phyloP scores from a whole-genome alignment of 2,888 invertebrate genomes.

The Sipha maydis region DNA sequence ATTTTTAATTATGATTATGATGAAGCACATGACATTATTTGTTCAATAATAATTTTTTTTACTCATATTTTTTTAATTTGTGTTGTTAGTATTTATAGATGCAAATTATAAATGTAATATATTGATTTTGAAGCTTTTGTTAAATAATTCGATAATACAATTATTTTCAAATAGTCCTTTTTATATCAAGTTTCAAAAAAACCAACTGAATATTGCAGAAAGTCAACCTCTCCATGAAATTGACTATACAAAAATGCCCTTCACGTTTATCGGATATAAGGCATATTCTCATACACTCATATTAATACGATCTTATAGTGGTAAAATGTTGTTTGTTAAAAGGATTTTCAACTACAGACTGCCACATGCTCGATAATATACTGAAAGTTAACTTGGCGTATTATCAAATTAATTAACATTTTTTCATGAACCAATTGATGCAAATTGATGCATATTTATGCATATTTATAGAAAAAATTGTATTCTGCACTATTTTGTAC shows the following conservation, averaged over 20 bases:
- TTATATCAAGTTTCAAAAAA: constrained; percentile 7
- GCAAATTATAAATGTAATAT: constrained; percentile 5
- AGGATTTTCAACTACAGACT: background rate
- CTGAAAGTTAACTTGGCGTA: background rate
- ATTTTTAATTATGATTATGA: too few relatives aligned
- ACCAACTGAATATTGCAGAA: background rate
- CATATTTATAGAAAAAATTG: constrained; percentile 18
- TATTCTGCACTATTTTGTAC: background rate
- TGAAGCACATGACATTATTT: too few relatives aligned
- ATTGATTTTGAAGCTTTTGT: constrained; percentile 1
- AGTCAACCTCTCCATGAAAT: background rate
- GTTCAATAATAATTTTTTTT: too few relatives aligned
- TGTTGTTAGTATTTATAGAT: constrained; percentile 2
- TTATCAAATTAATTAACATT: background rate
- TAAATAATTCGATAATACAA: background rate
- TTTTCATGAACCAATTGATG: background rate
- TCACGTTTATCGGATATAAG: background rate
- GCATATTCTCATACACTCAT: background rate
- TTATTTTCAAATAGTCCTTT: constrained; percentile 3
- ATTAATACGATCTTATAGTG: constrained; percentile 25
- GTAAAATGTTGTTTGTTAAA: too few relatives aligned
- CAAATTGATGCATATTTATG: constrained; percentile 18
- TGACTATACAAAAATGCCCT: background rate
- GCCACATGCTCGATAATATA: background rate
- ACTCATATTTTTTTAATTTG: constrained; percentile 59